Percentiles rank a stretch among this genome's conserved stretches.
phyloP scores from a whole-genome alignment of 1,140 invertebrate species.

The Nomia melanderi region DNA sequence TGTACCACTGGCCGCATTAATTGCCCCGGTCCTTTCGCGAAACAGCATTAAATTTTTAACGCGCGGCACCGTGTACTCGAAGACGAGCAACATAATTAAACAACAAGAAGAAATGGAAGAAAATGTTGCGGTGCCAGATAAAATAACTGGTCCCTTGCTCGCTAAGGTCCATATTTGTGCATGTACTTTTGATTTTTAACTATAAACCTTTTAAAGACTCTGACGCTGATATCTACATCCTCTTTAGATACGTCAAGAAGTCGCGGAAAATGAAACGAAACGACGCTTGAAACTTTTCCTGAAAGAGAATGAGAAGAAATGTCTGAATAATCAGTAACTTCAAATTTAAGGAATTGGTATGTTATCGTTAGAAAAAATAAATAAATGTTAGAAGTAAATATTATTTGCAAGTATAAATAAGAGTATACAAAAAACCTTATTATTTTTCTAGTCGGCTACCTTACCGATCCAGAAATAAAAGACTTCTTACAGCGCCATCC shows the following conservation, averaged over 20 bases:
- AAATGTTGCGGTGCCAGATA: constrained; percentile 17
- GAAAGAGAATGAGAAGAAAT: neutral
- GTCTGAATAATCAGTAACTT: no score
- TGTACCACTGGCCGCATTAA: constrained; percentile 56
- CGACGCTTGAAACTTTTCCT: constrained; percentile 27
- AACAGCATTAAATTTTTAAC: constrained; percentile 54
- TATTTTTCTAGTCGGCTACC: no score
- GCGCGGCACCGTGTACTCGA: constrained; percentile 40
- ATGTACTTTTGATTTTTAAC: neutral
- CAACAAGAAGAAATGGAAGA: constrained; percentile 14
- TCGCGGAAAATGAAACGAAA: constrained; percentile 32
- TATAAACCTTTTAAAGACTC: neutral
- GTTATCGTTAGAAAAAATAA: no score
- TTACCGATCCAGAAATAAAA: no score
- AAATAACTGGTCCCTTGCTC: constrained; percentile 30
- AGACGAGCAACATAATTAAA: neutral
- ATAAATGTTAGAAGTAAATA: no score
- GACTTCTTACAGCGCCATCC: no score
- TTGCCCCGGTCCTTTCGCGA: constrained; percentile 53
- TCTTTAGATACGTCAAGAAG: constrained; percentile 33
- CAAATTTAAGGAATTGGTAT: no score
- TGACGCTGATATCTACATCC: neutral
- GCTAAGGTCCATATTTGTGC: neutral
- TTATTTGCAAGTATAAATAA: no score
- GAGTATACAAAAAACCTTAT: no score